Evolutionary conservation across 2,113 vertebrate species (phyloP).

Genomic region (Ellobius talpinus): DNA sequence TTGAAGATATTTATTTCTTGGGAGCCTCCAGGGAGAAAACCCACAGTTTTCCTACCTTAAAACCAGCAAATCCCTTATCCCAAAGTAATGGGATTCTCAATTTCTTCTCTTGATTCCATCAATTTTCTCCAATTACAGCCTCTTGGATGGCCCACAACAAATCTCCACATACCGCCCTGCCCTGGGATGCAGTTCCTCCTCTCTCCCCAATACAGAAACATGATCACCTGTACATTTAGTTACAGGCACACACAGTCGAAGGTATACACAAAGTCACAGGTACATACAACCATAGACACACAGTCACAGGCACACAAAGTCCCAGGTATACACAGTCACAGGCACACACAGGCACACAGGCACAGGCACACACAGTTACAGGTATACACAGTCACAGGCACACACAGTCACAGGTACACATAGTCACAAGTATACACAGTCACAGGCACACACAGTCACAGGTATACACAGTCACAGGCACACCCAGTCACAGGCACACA

Average conservation of each 20-base stretch:
- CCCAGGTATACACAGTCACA: neutral
- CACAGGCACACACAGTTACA: neutral
- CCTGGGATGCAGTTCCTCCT: neutral
- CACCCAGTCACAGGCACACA: neutral
- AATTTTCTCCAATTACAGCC: neutral
- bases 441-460: neutral
- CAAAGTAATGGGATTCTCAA: neutral
- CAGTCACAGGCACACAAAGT: neutral
- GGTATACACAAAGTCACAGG: neutral
- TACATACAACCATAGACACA: neutral
- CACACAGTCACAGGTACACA: neutral
- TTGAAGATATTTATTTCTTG: neutral
- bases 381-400: neutral
- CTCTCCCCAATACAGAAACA: neutral
- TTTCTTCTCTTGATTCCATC: neutral
- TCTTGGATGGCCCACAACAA: neutral
- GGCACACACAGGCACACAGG: neutral
- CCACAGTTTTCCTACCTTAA: neutral
- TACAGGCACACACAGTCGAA: neutral
- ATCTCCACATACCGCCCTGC: neutral
- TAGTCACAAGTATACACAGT: neutral
- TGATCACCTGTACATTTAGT: neutral
- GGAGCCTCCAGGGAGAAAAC: too few species aligned
- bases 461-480: neutral
- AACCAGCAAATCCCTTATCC: fast-evolving